These are phyloP conservation scores for Athetis lepigone DNA, from an alignment of 2,888 invertebrate species.

Conservation along the genomic window DNA sequence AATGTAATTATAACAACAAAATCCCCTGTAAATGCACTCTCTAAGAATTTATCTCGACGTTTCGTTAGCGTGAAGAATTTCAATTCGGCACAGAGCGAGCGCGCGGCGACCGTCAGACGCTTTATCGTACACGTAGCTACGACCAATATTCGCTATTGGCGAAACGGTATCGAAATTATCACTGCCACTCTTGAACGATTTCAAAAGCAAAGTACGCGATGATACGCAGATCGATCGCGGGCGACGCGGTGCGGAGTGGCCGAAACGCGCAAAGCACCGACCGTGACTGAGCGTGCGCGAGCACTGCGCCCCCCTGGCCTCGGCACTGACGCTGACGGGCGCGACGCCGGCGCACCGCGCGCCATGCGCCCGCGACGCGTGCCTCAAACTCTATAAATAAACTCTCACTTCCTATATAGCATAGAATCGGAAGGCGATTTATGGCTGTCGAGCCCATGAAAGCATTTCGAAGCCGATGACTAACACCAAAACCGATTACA, in stretches of 20 bases:
- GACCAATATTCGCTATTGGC: conserved; percentile 79
- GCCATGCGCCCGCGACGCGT: conserved; percentile 70
- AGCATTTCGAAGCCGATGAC: conserved; percentile 79
- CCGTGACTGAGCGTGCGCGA: conserved; percentile 74
- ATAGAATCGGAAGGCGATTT: conserved; percentile 85
- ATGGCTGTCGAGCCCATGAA: conserved; percentile 88
- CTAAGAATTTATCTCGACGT: conserved; percentile 73
- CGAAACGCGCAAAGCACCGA: conserved; percentile 73
- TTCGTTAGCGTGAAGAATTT: conserved; percentile 76
- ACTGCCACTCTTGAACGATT: conserved; percentile 81
- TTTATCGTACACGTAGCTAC: conserved; percentile 76
- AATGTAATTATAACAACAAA: conserved; percentile 75
- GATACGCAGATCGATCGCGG: conserved; percentile 66
- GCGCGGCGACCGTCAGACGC: conserved; percentile 66
- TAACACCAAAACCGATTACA: conserved; percentile 63
- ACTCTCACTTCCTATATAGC: conserved; percentile 85
- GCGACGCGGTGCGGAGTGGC: conserved; percentile 59
- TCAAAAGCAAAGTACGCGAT: conserved; percentile 74
- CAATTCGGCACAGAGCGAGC: conserved; percentile 77
- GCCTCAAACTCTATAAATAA: conserved; percentile 86
- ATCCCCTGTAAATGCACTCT: conserved; percentile 79
- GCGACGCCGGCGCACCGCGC: conserved; percentile 62
- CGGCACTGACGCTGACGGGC: conserved; percentile 60
- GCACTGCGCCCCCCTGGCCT: conserved; percentile 72
- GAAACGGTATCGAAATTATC: conserved; percentile 83